These are phyloP conservation scores for Temnothorax ravouxi DNA, from an alignment of 2,888 invertebrate species.

Conservation along the genomic window DNA sequence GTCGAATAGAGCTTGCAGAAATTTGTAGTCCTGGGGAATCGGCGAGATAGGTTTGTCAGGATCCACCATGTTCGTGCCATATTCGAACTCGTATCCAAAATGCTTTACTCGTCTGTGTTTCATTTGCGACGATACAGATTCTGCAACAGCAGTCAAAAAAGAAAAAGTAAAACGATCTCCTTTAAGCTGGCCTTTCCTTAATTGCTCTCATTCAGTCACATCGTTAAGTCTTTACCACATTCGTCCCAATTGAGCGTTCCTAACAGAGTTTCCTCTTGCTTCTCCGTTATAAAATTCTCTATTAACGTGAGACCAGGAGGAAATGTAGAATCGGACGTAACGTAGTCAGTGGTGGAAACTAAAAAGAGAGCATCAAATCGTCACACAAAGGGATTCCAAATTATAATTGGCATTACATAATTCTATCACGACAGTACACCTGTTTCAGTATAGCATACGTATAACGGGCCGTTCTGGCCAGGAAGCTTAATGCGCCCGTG, in stretches of 20 bases:
- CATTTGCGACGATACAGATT: constrained; percentile 84
- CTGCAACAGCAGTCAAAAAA: constrained; percentile 57
- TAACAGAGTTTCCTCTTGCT: constrained; percentile 90
- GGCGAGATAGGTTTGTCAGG: constrained; percentile 89
- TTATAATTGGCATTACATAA: background rate
- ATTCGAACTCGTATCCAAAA: constrained; percentile 96
- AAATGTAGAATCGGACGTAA: constrained; percentile 79
- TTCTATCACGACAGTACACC: constrained; percentile 79
- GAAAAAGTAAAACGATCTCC: background rate
- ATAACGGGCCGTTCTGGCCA: constrained; percentile 89
- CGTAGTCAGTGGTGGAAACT: constrained; percentile 84
- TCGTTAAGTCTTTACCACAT: constrained; percentile 74
- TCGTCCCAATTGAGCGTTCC: constrained; percentile 88
- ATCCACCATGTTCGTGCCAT: constrained; percentile 95
- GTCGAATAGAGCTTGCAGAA: constrained; percentile 89
- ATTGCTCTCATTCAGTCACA: background rate
- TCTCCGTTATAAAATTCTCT: constrained; percentile 90
- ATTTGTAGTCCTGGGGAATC: constrained; percentile 91
- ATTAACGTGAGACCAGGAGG: constrained; percentile 92
- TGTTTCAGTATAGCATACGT: constrained; percentile 89
- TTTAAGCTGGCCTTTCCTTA: background rate
- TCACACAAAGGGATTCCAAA: background rate
- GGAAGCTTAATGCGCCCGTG: constrained; percentile 89
- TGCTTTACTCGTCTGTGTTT: constrained; percentile 96
- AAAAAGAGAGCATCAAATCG: constrained; percentile 61